Evolutionary conservation across 2,888 invertebrate genomes (phyloP).

Genomic region (Amorpha juglandis): DNA sequence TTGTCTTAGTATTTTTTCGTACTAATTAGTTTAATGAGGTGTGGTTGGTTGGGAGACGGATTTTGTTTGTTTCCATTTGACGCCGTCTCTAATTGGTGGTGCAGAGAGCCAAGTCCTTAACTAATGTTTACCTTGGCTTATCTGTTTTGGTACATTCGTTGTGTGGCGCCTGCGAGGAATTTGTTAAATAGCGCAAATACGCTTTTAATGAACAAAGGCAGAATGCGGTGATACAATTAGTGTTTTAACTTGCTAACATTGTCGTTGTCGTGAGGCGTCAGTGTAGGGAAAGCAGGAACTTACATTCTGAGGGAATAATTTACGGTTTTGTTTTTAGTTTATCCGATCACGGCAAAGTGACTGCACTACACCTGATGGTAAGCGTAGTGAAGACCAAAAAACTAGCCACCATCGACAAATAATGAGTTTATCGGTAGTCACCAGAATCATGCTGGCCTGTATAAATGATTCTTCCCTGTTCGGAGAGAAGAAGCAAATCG

Average conservation of each 20-base stretch:
- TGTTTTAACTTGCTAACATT: background rate
- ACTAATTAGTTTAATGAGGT: constrained; percentile 81
- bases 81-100: constrained; percentile 50
- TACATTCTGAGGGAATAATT: background rate
- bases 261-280: background rate
- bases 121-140: constrained; percentile 25
- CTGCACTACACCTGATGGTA: too few species aligned
- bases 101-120: constrained; percentile 33
- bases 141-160: background rate
- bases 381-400: too few species aligned
- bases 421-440: too few species aligned
- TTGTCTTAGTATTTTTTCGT: constrained; percentile 63
- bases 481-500: too few species aligned
- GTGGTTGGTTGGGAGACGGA: constrained; percentile 43
- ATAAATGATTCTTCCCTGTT: too few species aligned
- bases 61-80: constrained; percentile 42
- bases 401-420: too few species aligned
- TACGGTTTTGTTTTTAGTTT: background rate
- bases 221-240: constrained; percentile 7
- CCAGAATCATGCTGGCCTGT: too few species aligned
- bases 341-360: too few species aligned
- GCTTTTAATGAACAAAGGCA: constrained; percentile 11
- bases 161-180: constrained; percentile 6
- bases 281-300: background rate
- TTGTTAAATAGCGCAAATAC: constrained; percentile 1